phyloP scores from a whole-genome alignment of 2,113 vertebrate species.

The Recurvirostra avosetta region DNA sequence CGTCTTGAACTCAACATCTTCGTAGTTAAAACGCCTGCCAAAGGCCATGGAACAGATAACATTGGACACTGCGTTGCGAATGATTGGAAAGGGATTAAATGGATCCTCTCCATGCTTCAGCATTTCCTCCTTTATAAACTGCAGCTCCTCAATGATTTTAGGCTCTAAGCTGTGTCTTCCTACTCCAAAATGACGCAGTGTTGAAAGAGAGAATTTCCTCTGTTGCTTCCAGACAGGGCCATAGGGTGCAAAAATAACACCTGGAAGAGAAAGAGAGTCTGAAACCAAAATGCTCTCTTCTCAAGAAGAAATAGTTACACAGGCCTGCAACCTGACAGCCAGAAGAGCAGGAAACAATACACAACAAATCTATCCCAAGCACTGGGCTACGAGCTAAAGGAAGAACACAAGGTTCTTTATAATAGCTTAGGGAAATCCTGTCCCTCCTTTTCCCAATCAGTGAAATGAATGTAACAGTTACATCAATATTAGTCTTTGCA shows the following conservation, averaged over 20 bases:
- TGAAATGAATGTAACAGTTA: background rate
- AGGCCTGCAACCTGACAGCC: background rate
- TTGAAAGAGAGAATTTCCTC: conserved; percentile 89
- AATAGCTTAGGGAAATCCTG: background rate
- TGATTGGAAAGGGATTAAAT: conserved; percentile 77
- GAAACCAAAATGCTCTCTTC: background rate
- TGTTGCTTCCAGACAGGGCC: conserved; percentile 90
- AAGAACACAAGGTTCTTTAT: background rate
- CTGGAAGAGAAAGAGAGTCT: conserved; percentile 66
- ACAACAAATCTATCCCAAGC: background rate
- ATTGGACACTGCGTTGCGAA: conserved; percentile 88
- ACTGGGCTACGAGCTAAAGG: background rate
- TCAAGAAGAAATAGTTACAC: background rate
- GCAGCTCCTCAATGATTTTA: conserved; percentile 84
- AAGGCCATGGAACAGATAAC: conserved; percentile 91
- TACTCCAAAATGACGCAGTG: conserved; percentile 88
- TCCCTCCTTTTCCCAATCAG: background rate
- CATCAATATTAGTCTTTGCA: background rate
- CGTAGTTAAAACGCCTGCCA: conserved; percentile 86
- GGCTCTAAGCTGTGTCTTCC: conserved; percentile 91
- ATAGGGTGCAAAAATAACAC: conserved; percentile 92
- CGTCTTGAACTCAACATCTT: conserved; percentile 82
- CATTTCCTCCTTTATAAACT: conserved; percentile 83
- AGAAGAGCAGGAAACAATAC: background rate
- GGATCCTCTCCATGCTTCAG: conserved; percentile 65